A percentile compares a stretch with the other conserved stretches of the same genome.
These are phyloP conservation scores for Paedocypris sp. DNA, from an alignment of 2,113 vertebrate species.

Conservation along the genomic window DNA sequence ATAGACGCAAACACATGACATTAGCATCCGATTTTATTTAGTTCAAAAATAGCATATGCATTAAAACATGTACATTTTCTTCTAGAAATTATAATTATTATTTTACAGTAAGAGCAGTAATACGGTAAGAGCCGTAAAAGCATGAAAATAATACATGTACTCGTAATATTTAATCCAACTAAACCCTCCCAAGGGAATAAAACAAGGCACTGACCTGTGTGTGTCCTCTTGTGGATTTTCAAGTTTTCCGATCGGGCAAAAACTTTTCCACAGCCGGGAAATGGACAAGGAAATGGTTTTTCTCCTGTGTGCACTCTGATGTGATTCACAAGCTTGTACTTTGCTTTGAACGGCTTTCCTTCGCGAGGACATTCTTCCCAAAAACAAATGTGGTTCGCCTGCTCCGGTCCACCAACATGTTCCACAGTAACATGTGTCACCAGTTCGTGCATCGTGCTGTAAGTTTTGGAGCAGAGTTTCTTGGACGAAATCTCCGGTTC, in stretches of 20 bases:
- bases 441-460: constrained; percentile 97
- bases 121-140: no score
- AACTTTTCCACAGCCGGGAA: constrained; percentile 97
- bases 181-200: constrained; percentile 24
- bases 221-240: constrained; percentile 99
- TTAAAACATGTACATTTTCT: no score
- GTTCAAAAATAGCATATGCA: no score
- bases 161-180: background rate
- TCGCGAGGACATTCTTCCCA: constrained; percentile 98
- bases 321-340: constrained; percentile 99
- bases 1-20: no score
- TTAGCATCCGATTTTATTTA: no score
- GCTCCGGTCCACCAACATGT: constrained; percentile 97
- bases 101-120: no score
- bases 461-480: constrained; percentile 93
- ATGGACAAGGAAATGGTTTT: constrained; percentile 97
- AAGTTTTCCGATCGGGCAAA: constrained; percentile 98
- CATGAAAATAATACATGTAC: background rate
- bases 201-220: constrained; percentile 84
- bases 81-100: no score
- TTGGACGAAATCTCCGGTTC: constrained; percentile 72
- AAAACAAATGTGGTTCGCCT: constrained; percentile 92
- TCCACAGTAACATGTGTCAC: constrained; percentile 97
- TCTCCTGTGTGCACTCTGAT: constrained; percentile 98
- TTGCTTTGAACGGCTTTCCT: constrained; percentile 98